Evolutionary conservation across 1,140 invertebrate genomes (phyloP), one percentile per base, ranked within the genome.

Genomic region (Aleiodes sp.): DNA sequence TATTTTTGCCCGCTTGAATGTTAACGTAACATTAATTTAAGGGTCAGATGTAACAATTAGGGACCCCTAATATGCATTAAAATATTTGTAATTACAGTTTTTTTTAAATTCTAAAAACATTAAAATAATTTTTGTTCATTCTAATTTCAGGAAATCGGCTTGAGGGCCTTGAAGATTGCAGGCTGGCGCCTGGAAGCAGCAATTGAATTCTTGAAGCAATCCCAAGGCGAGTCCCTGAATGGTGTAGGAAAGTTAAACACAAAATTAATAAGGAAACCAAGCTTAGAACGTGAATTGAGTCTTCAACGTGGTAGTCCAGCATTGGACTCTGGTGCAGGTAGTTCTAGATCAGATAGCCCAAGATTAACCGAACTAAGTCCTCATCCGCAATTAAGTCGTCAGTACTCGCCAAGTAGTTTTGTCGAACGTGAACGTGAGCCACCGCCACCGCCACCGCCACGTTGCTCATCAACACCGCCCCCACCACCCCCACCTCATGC

Each of bases 291-390:
- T 39, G 93, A 95, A 78, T 81, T 92, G 16, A 89, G 86, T 75
- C 83, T 93, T 21, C 91, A 93, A 61, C 88, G 94, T 62, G 92
- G 92, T 7, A 95, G 94, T 83, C 94, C 95, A 0, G 94, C 93
- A 0, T 86, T 96, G 41, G 95, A 96, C 73, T 95, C 93, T 43
- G 93, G 93, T 6, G 94, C 93, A 12, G 94, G 93, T 14, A 96
- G 94, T 79, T 95, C 94, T 8, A 88, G 95, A 24, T 96, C 95
- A 0, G 95, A 97, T 78, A 96, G 94, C 85, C 94, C 95, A 0
- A 88, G 92, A n/a, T 65, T 85, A 19, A 76, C 82, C 0, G 84
- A 85, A 43, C 72, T 85, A 4, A 79, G 82, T 70, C 89, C 92
- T 68, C 87, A 89, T 77, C 83, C 82, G 16, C 88, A 89, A 29